Conservation (phyloP, 2,888 invertebrate species). For the Tiliacea citrago region DNA sequence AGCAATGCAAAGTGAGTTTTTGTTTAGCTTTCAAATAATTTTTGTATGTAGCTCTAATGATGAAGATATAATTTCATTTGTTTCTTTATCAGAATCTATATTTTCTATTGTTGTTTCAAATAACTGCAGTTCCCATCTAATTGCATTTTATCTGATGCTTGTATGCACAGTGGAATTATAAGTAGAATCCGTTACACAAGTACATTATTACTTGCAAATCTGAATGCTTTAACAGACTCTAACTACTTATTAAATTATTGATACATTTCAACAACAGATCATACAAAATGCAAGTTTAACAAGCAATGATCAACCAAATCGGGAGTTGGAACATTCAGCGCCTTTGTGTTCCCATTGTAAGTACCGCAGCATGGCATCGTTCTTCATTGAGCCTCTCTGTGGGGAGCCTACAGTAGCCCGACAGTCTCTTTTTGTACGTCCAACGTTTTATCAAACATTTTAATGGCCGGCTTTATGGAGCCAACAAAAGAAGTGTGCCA, state of each 20-base stretch:
- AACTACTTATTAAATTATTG: conserved; percentile 62
- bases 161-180: conserved; percentile 39
- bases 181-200: conserved; percentile 36
- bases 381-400: conserved; percentile 83
- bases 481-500: conserved; percentile 90
- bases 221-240: conserved; percentile 19
- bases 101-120: conserved; percentile 43
- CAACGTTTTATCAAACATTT: conserved; percentile 90
- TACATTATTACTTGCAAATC: conserved; percentile 31
- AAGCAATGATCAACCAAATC: conserved; percentile 79
- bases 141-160: conserved; percentile 52
- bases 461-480: conserved; percentile 89
- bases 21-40: conserved; percentile 1
- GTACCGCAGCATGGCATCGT: conserved; percentile 84
- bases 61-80: conserved; percentile 35
- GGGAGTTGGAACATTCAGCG: conserved; percentile 76
- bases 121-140: conserved; percentile 57
- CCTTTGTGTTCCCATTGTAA: conserved; percentile 77
- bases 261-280: conserved; percentile 64
- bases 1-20: background rate
- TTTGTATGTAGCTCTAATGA: conserved; percentile 19
- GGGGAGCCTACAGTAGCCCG: conserved; percentile 88
- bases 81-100: conserved; percentile 37
- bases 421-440: conserved; percentile 87
- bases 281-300: conserved; percentile 73